These are phyloP conservation scores for Caloenas nicobarica DNA, from an alignment of 2,113 vertebrate species.

Conservation along the genomic window DNA sequence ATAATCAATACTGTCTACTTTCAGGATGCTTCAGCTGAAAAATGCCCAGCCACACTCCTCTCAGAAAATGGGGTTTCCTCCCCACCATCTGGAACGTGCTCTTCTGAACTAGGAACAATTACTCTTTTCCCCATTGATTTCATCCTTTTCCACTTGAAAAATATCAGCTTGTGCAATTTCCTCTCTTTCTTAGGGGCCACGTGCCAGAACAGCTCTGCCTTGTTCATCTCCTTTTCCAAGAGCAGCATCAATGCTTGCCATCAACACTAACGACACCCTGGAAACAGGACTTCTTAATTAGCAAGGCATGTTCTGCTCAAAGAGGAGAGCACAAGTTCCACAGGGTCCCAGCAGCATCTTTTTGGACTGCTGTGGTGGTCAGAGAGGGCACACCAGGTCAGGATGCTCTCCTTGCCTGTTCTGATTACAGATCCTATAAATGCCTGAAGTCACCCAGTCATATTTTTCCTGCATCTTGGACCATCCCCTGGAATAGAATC, in stretches of 20 bases:
- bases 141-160: constrained; percentile 10
- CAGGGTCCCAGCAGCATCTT: not conserved
- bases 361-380: not conserved
- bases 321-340: not conserved
- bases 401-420: not conserved
- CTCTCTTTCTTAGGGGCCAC: not conserved
- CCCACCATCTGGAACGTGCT: not conserved
- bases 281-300: not conserved
- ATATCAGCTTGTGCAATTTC: not conserved
- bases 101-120: constrained; percentile 8
- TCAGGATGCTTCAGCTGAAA: not conserved
- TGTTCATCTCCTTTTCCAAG: not conserved
- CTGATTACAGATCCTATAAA: not conserved
- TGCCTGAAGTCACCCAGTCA: not conserved
- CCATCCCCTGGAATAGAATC: not conserved
- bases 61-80: not conserved
- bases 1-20: not conserved
- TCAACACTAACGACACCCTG: not conserved
- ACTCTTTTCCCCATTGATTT: constrained; percentile 3
- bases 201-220: not conserved
- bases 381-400: not conserved
- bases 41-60: not conserved
- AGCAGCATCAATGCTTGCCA: not conserved
- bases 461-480: not conserved
- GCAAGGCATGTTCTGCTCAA: not conserved